Evolutionary conservation across 2,113 vertebrate genomes (phyloP).

Genomic region (Stigmatopora nigra): DNA sequence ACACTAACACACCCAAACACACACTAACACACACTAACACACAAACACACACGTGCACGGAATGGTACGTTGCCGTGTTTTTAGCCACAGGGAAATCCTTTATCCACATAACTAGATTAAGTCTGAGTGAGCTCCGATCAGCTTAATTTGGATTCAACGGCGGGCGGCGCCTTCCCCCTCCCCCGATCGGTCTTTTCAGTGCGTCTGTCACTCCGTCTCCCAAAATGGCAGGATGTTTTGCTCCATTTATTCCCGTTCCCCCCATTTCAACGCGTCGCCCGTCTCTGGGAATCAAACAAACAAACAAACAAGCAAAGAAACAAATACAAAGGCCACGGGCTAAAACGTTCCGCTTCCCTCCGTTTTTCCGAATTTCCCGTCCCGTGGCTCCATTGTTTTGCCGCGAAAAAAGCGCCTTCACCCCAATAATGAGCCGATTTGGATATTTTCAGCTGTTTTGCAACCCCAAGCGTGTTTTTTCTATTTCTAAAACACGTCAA

Average conservation of each 20-base stretch:
- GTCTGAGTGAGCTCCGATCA: constrained; percentile 58
- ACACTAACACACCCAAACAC: neutral
- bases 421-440: constrained; percentile 16
- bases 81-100: constrained; percentile 59
- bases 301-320: neutral
- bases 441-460: constrained; percentile 10
- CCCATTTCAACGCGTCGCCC: constrained; percentile 20
- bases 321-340: neutral
- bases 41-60: constrained; percentile 8
- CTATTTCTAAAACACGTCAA: constrained; percentile 15
- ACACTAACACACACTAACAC: too few relatives aligned
- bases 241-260: constrained; percentile 10
- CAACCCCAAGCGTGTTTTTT: constrained; percentile 4
- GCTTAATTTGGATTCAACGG: constrained; percentile 60
- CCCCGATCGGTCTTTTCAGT: constrained; percentile 31
- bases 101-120: constrained; percentile 68
- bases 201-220: constrained; percentile 35
- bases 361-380: constrained; percentile 3
- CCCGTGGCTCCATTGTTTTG: constrained; percentile 3
- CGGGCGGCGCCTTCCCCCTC: constrained; percentile 44
- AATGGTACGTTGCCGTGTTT: constrained; percentile 56
- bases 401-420: constrained; percentile 1
- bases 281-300: neutral
- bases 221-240: constrained; percentile 15
- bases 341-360: constrained; percentile 3